Evolutionary conservation across 2,888 invertebrate genomes (phyloP).

Genomic region (Drosophila nr. fundita): DNA sequence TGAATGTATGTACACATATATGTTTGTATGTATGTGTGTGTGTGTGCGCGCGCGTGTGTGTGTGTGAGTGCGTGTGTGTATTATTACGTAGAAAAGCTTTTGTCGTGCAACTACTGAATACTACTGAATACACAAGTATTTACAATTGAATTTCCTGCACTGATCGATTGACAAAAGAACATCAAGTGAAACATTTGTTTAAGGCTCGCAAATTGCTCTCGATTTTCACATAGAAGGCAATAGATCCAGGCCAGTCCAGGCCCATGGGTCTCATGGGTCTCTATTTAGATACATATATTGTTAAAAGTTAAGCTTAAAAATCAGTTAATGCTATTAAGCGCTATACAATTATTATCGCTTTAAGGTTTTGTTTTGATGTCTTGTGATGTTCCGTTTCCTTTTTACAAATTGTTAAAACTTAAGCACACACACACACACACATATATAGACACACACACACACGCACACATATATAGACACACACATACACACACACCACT

Average conservation of each 20-base stretch:
- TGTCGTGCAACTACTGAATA: conserved; percentile 4
- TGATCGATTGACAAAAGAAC: conserved; percentile 1
- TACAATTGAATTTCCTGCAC: conserved; percentile 13
- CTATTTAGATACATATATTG: conserved; percentile 1
- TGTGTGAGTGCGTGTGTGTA: neutral
- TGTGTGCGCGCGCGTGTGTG: too few relatives aligned
- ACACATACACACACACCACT: neutral
- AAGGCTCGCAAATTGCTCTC: conserved; percentile 35
- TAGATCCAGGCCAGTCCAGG: neutral
- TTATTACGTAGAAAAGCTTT: neutral
- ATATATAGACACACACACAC: neutral
- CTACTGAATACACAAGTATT: conserved; percentile 11
- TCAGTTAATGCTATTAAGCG: conserved; percentile 9
- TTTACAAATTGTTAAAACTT: conserved; percentile 3
- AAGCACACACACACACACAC: conserved; percentile 5
- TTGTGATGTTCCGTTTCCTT: conserved; percentile 24
- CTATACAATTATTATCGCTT: conserved; percentile 22
- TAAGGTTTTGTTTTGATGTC: conserved; percentile 6
- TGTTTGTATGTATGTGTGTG: neutral
- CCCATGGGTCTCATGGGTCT: neutral
- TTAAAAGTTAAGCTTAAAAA: conserved; percentile 3
- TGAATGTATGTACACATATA: conserved; percentile 12
- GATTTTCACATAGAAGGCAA: conserved; percentile 18
- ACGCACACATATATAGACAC: neutral
- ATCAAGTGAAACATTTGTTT: conserved; percentile 22